Conservation (phyloP, 2,113 vertebrate genomes). For the Cyphomyrus plagiostoma region DNA sequence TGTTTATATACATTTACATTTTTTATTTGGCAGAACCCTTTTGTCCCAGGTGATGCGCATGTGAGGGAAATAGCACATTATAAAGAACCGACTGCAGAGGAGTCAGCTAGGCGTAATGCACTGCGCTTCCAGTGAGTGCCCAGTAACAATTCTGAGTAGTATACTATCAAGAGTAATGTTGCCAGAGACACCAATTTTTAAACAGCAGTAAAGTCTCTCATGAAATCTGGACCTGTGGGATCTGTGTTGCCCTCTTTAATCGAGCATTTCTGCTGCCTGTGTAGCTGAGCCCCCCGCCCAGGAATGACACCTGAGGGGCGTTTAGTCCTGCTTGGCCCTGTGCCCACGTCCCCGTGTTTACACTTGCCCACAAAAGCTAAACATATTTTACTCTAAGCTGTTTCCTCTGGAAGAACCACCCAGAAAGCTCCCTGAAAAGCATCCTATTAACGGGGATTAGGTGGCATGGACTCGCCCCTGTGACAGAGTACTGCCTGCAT, state of each 20-base stretch:
- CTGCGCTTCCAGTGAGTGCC: not conserved
- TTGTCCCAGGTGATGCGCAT: not conserved
- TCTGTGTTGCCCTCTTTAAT: not conserved
- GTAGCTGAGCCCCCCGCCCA: not conserved
- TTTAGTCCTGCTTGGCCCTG: not conserved
- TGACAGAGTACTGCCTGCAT: constrained; percentile 22
- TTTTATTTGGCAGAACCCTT: not conserved
- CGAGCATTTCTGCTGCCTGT: not conserved
- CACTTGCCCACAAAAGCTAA: constrained; percentile 37
- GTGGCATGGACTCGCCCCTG: constrained; percentile 4
- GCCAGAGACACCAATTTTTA: not conserved
- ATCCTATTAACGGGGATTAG: constrained; percentile 39
- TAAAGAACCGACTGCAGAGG: not conserved
- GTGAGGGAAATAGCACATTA: not conserved
- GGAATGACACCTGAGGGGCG: constrained; percentile 42
- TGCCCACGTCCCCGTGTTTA: constrained; percentile 10
- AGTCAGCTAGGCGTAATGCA: not conserved
- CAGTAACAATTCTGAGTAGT: not conserved
- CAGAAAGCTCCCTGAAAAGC: constrained; percentile 39
- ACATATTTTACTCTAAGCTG: not conserved
- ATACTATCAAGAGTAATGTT: not conserved
- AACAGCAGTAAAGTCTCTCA: not conserved
- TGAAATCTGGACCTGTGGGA: not conserved
- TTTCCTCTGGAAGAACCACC: constrained; percentile 10
- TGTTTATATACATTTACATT: not conserved